Percentiles rank a stretch among this genome's conserved stretches.
Conservation (phyloP, 2,113 vertebrate species). For the Oplegnathus fasciatus region DNA sequence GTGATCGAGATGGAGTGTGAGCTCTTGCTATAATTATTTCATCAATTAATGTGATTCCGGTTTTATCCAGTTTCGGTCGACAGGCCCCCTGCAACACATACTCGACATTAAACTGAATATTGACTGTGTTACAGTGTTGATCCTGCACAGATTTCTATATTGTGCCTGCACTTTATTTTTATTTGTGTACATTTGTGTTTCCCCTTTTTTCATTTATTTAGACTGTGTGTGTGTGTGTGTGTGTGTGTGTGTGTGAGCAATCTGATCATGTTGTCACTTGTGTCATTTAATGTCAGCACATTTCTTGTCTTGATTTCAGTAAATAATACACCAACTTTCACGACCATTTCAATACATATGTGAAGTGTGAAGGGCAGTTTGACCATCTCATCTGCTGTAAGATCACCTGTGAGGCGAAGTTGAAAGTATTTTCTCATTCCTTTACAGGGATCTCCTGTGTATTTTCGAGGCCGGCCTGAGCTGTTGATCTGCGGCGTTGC, state of each 20-base stretch:
- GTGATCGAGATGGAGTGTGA: slow-evolving; percentile 36
- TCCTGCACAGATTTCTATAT: background rate
- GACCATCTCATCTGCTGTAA: background rate
- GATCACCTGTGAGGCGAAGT: background rate
- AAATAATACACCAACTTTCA: background rate
- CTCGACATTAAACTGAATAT: slow-evolving; percentile 22
- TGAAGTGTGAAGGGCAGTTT: background rate
- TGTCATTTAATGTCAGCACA: background rate
- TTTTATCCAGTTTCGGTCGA: slow-evolving; percentile 72
- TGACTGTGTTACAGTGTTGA: slow-evolving; percentile 10
- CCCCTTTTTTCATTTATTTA: background rate
- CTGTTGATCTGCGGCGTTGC: slow-evolving; percentile 19
- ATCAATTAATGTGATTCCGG: slow-evolving; percentile 78
- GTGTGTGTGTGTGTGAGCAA: background rate
- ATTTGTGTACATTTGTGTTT: slow-evolving; percentile 13
- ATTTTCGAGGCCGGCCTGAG: background rate
- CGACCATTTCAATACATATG: background rate
- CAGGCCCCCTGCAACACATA: slow-evolving; percentile 38
- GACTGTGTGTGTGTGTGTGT: background rate
- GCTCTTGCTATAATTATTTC: slow-evolving; percentile 72
- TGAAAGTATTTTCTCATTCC: slow-evolving; percentile 8
- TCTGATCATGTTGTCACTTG: background rate
- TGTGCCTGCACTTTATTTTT: slow-evolving; percentile 15
- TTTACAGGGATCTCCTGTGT: slow-evolving; percentile 1
- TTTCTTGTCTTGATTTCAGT: background rate